Percentiles rank a stretch among this genome's conserved stretches.
These are phyloP conservation scores for Hipposideros larvatus DNA, from an alignment of 2,797 vertebrate genomes.

Conservation along the genomic window DNA sequence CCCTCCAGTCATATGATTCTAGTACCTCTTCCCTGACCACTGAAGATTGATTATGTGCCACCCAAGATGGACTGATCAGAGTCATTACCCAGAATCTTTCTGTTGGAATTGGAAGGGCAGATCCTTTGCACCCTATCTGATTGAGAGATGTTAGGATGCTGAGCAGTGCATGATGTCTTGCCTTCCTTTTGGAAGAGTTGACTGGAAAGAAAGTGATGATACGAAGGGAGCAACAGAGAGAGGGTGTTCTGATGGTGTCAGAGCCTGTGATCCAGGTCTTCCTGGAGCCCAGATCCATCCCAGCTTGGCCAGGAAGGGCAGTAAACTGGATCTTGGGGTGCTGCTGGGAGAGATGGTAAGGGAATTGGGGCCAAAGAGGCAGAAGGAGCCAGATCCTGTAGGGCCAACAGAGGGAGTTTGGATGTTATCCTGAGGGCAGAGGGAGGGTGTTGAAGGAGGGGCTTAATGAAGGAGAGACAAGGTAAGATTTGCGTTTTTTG, in stretches of 20 bases:
- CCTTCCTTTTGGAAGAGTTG: background rate
- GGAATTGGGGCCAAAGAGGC: background rate
- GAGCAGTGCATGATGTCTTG: background rate
- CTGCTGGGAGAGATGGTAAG: background rate
- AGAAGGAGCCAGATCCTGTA: background rate
- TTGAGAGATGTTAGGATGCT: background rate
- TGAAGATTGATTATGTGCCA: background rate
- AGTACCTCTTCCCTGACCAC: background rate
- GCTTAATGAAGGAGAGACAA: background rate
- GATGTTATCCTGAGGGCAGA: background rate
- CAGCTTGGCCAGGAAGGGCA: background rate
- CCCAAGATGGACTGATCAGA: background rate
- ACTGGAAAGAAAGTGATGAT: background rate
- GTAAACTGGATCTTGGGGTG: background rate
- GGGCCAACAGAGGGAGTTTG: background rate
- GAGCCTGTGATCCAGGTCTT: background rate
- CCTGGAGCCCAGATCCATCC: background rate
- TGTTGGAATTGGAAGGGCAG: background rate
- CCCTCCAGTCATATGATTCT: background rate
- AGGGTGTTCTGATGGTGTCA: background rate
- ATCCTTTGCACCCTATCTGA: background rate
- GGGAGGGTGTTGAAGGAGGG: background rate
- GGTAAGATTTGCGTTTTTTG: background rate
- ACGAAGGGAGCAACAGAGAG: background rate
- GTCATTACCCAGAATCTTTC: background rate